Conservation (phyloP, 2,113 vertebrate species). For the Mirza zaza region DNA sequence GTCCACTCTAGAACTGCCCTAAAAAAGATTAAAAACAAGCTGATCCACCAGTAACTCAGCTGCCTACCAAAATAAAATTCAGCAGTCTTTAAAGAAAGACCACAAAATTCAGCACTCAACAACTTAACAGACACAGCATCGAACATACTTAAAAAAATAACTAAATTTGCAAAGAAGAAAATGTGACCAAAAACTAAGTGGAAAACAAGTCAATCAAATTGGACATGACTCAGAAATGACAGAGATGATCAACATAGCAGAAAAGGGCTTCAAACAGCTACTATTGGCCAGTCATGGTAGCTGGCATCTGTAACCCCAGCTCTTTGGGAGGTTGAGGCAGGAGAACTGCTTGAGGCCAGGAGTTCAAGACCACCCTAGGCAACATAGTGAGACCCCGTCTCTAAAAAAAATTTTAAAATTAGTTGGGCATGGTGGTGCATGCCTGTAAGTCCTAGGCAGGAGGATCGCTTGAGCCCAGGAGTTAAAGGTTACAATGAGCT, state of each 20-base stretch:
- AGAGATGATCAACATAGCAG: not conserved
- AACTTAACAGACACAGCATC: not conserved
- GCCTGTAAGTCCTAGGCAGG: not conserved
- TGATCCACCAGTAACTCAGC: not conserved
- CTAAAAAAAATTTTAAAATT: too few species aligned
- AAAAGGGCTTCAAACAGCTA: not conserved
- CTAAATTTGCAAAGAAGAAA: slow-evolving; percentile 2
- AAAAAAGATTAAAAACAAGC: not conserved
- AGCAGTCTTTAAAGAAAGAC: not conserved
- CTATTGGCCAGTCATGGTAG: too few species aligned
- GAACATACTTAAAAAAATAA: not conserved
- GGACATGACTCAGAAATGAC: not conserved
- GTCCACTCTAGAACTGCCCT: not conserved
- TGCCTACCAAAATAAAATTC: not conserved
- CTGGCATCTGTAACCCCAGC: not conserved
- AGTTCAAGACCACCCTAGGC: not conserved
- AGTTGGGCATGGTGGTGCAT: too few species aligned
- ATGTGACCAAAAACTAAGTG: not conserved
- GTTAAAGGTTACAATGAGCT: too few species aligned
- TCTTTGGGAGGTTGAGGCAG: not conserved
- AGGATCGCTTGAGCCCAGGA: too few species aligned
- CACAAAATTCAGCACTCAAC: not conserved
- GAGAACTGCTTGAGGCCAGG: too few species aligned
- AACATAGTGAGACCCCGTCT: too few species aligned
- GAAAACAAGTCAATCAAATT: not conserved